Conservation (phyloP, 1,140 invertebrate genomes). For the Dendrolimus kikuchii region DNA sequence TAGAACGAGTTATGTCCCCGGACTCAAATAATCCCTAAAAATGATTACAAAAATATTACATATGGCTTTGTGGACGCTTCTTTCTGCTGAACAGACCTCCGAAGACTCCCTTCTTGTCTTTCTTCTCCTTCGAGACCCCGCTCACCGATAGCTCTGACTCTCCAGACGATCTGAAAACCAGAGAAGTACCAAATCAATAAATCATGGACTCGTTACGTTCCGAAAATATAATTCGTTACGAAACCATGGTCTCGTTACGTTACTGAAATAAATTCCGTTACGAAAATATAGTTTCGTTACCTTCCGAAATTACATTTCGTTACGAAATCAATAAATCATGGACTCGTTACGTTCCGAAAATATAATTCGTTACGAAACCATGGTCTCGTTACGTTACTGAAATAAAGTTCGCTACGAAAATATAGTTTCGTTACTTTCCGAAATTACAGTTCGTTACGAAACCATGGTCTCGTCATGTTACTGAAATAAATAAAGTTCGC, state of each 20-base stretch:
- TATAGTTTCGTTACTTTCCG: not conserved
- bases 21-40: no score
- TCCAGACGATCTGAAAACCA: conserved; percentile 47
- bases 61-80: conserved; percentile 64
- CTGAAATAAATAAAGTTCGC: no score
- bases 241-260: no score
- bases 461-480: no score
- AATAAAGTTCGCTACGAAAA: no score
- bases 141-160: conserved; percentile 60
- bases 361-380: no score
- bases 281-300: no score
- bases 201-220: not conserved
- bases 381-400: not conserved
- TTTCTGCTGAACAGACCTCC: conserved; percentile 63
- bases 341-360: not conserved
- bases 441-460: not conserved
- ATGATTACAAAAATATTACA: conserved; percentile 22
- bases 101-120: conserved; percentile 67
- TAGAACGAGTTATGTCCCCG: no score
- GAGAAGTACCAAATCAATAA: not conserved
- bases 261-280: no score
- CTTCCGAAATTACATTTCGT: no score
- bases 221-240: no score
- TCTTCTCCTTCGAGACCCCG: conserved; percentile 56
- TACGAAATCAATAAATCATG: no score